Evolutionary conservation across 2,888 invertebrate species (phyloP).

Genomic region (Acanthosepion lycidas): DNA sequence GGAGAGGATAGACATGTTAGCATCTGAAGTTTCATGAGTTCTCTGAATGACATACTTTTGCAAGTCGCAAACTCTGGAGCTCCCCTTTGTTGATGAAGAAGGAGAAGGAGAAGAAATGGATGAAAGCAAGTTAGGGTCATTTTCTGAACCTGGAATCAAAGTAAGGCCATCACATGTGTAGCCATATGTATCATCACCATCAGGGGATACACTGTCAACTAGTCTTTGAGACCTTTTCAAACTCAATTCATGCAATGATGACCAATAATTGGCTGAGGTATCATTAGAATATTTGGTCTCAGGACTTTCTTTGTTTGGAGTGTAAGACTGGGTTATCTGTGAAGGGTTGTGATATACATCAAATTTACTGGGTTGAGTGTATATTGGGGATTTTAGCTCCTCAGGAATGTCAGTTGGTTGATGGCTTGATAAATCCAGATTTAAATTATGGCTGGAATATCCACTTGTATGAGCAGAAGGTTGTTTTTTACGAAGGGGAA

Average conservation of each 20-base stretch:
- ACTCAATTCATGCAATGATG: neutral
- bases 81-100: neutral
- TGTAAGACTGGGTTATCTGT: neutral
- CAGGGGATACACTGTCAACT: neutral
- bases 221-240: constrained; percentile 33
- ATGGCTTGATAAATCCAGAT: constrained; percentile 12
- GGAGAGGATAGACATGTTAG: neutral
- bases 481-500: constrained; percentile 13
- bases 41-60: constrained; percentile 45
- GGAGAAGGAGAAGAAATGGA: neutral
- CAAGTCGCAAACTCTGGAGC: constrained; percentile 42
- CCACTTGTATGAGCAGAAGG: neutral
- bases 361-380: constrained; percentile 3
- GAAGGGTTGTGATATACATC: constrained; percentile 20
- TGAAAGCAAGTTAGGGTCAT: neutral
- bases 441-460: constrained; percentile 21
- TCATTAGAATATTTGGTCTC: neutral
- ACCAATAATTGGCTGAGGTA: constrained; percentile 16
- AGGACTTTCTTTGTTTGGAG: neutral
- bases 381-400: neutral
- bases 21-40: constrained; percentile 36
- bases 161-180: constrained; percentile 45
- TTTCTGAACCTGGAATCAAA: constrained; percentile 36
- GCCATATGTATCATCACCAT: constrained; percentile 39
- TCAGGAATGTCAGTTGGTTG: constrained; percentile 14